Evolutionary conservation across 2,888 invertebrate genomes (phyloP).

Genomic region (Napeogenes inachia): DNA sequence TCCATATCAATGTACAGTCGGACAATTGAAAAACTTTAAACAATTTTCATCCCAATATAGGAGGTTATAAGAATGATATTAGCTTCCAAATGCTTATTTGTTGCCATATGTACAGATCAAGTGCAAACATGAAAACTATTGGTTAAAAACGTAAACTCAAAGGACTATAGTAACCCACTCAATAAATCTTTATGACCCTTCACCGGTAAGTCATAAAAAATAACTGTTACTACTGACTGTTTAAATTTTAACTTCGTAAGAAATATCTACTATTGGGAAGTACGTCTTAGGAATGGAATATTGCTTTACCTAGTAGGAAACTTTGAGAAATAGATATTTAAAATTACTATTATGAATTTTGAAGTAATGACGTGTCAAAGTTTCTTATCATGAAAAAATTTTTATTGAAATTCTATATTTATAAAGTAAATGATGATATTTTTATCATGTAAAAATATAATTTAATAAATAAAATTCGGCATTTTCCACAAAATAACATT

Average conservation of each 20-base stretch:
- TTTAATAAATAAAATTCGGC: too few species aligned
- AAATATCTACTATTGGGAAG: conserved; percentile 8
- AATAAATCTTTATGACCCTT: conserved; percentile 50
- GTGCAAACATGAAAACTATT: conserved; percentile 39
- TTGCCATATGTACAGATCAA: conserved; percentile 32
- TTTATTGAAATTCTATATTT: too few species aligned
- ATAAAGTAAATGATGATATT: too few species aligned
- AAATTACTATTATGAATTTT: too few species aligned
- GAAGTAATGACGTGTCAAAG: too few species aligned
- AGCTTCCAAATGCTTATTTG: background rate
- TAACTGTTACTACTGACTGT: conserved; percentile 41
- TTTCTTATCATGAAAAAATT: too few species aligned
- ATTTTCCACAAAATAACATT: too few species aligned
- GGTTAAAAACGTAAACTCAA: conserved; percentile 33
- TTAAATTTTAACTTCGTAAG: conserved; percentile 9
- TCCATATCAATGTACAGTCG: conserved; percentile 12
- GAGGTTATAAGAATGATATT: background rate
- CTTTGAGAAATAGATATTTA: too few species aligned
- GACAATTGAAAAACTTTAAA: background rate
- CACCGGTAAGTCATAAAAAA: conserved; percentile 40
- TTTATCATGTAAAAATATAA: too few species aligned
- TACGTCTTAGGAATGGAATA: conserved; percentile 14
- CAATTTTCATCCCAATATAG: background rate
- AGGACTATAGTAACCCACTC: conserved; percentile 42
- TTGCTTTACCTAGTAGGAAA: background rate